Evolutionary conservation across 1,140 invertebrate species (phyloP).

Genomic region (Zeugodacus cucurbitae): DNA sequence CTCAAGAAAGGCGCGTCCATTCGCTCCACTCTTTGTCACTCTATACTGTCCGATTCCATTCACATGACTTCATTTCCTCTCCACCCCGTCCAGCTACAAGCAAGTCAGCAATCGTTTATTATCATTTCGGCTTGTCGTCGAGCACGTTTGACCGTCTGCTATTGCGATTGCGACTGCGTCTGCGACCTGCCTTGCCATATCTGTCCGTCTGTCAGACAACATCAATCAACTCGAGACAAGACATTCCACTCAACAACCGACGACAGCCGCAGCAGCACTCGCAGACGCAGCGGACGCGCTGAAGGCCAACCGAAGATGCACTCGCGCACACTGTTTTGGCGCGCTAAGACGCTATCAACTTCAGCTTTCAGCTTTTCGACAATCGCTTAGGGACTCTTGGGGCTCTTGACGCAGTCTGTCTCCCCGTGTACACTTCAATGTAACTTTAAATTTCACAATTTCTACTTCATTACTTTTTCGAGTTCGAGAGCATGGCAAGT

Average conservation of each 20-base stretch:
- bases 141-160: not conserved
- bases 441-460: not conserved
- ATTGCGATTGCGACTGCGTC: not conserved
- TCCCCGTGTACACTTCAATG: not conserved
- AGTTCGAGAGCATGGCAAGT: not conserved
- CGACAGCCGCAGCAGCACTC: not conserved
- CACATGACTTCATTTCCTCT: not conserved
- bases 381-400: not conserved
- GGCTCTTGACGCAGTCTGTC: not conserved
- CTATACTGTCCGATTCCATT: not conserved
- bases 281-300: not conserved
- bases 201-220: constrained; percentile 46
- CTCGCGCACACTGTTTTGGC: not conserved
- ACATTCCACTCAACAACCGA: constrained; percentile 47
- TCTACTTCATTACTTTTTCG: not conserved
- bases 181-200: constrained; percentile 21
- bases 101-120: not conserved
- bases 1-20: not conserved
- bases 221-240: constrained; percentile 63
- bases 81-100: not conserved
- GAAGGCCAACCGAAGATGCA: constrained; percentile 23
- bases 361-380: constrained; percentile 22
- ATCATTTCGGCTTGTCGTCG: not conserved
- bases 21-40: not conserved
- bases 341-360: not conserved